Base-by-base conservation (phyloP, 2,113 vertebrate genomes). In the Crotalus helleri region DNA sequence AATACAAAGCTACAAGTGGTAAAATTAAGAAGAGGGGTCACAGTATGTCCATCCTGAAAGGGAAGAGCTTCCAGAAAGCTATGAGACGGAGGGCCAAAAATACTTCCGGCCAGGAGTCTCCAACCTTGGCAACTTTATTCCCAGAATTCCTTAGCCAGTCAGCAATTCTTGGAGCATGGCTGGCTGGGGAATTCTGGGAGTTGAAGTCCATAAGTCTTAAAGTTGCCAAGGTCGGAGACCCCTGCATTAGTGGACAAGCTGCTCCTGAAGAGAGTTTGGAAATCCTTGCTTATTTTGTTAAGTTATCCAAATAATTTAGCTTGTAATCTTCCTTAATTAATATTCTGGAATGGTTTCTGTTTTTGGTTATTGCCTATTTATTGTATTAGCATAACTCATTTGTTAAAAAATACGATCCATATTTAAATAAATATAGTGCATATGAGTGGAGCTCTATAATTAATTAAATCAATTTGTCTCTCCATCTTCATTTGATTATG, bases 271-370 rank as follows among this genome's bases (percentile, higher is more conserved):
- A 69, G 64, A 23, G 81, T 10, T 17, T 55, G 1, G 59, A 64
- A 92, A 92, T 59, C 26, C 89, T 95, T 91, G 10, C 11, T 88
- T 21, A 17, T 95, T 91, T 90, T 64, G 13, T 69, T 54, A 13
- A 81, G 0, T 92, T 61, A 21, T 54, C n/a, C 90, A 39, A 58
- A 44, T 90, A 29, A 91, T 55, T 23, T 21, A 0, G 44, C 46
- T 11, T 13, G 0, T 74, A 3, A 4, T 39, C 23, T 1, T 33
- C 15, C 19, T 3, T 53, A 0, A 0, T 64, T 10, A 69, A 58
- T 29, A 0, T 61, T 55, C 54, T 92, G n/a, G n/a, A 92, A 61
- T 90, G 93, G 49, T 5, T 44, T 0, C 89, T 92, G 17, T 15
- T 58, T 6, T 59, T 69, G 5, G 85, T 33, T 51, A 51, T 54